Evolutionary conservation across 2,113 vertebrate species (phyloP), one percentile per base, ranked within the genome.

Genomic region (Neofelis nebulosa): DNA sequence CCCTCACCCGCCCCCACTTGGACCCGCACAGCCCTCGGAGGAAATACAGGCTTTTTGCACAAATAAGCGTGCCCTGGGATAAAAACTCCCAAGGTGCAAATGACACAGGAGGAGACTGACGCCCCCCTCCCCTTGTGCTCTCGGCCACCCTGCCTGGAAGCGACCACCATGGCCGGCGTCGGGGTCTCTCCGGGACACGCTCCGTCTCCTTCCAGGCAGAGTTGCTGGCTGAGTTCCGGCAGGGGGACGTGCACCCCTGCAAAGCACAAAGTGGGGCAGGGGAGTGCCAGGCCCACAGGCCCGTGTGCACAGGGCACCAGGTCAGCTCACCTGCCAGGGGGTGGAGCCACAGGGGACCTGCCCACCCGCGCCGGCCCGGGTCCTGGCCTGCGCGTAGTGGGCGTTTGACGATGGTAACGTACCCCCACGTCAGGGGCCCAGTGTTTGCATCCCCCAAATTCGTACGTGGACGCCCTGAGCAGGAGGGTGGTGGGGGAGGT

Each of bases 131-230:
- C 12, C 16, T 33, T 1, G 0, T 14, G 36, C 23, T 48, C 5
- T 63, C 0, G 0, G 55, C 23, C 55, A 31, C 9, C n/a, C 18
- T 27, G 63, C 88, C 74, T 15, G 0, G n/a, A 55, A 38, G 31
- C 31, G 1, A 4, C 65, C 7, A 0, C 65, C 7, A 0, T 4
- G 5, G 4, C 16, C 2, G 8, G 16, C 5, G 12, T 36, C 29
- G 4, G 80, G 15, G 61, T 8, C 80, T 82, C 38, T 65, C 33
- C n/a, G 16, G 14, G 52, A 66, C 4, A 13, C n/a, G 45, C 3
- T 2, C 33, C 0, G 4, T 31, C 2, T 48, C 38, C 4, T 61
- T 21, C 14, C 5, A 3, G 16, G 13, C 16, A 4, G 36, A 41
- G 2, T 38, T 31, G 38, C 41, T 25, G 69, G 13, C 52, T 0